Conservation (phyloP, 2,113 vertebrate genomes). For the Meleagris gallopavo region DNA sequence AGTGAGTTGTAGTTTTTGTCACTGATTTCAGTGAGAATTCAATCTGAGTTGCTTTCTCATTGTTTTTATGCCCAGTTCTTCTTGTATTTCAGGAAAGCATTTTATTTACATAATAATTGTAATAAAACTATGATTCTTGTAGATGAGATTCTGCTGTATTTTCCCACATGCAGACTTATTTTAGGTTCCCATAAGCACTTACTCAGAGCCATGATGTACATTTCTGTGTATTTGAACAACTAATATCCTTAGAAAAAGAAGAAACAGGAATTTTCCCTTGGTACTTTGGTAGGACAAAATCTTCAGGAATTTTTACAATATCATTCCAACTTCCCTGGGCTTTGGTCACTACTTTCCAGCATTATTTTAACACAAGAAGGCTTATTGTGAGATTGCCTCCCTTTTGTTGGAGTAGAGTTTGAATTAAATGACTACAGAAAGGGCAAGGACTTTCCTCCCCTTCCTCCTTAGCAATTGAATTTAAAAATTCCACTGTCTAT, state of each 20-base stretch:
- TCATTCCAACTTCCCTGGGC: not conserved
- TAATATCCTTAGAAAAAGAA: not conserved
- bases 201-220: not conserved
- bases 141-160: not conserved
- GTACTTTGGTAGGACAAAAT: not conserved
- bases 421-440: not conserved
- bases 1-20: slow-evolving; percentile 7
- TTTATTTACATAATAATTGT: not conserved
- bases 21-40: not conserved
- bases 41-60: not conserved
- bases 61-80: not conserved
- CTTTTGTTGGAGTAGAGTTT: not conserved
- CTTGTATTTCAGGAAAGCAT: not conserved
- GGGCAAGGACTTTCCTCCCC: not conserved
- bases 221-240: not conserved
- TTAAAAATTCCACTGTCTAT: slow-evolving; percentile 35
- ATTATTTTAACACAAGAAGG: not conserved
- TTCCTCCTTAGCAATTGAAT: not conserved
- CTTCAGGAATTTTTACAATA: not conserved
- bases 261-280: not conserved
- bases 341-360: not conserved
- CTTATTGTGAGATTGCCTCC: not conserved
- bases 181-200: not conserved
- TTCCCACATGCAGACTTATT: not conserved
- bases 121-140: not conserved